Evolutionary conservation across 1,140 invertebrate genomes (phyloP).

Genomic region (Notospermus geniculatus): DNA sequence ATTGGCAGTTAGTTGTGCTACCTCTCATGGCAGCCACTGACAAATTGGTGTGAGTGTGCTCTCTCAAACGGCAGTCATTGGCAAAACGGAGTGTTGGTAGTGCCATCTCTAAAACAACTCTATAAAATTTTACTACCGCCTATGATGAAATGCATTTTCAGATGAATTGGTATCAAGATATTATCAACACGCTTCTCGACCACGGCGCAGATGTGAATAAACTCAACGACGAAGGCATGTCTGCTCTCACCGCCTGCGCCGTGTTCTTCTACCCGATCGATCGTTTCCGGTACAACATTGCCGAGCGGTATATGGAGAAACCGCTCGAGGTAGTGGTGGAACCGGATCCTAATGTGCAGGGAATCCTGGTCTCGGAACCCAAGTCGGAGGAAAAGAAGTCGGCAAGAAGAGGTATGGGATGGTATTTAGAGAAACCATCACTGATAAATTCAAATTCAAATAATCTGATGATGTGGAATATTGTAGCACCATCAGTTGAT

Average conservation of each 20-base stretch:
- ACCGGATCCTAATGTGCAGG: constrained; percentile 10
- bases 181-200: constrained; percentile 51
- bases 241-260: constrained; percentile 46
- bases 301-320: constrained; percentile 38
- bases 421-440: no score
- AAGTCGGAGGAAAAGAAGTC: constrained; percentile 22
- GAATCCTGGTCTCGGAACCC: constrained; percentile 26
- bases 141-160: no score
- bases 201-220: constrained; percentile 54
- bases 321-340: constrained; percentile 13
- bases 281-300: constrained; percentile 47
- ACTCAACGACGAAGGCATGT: constrained; percentile 52
- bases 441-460: no score
- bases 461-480: no score
- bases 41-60: no score
- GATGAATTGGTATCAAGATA: constrained; percentile 47
- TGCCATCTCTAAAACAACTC: no score
- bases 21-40: no score
- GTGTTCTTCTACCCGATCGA: constrained; percentile 53
- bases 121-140: no score
- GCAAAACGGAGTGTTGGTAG: no score
- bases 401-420: constrained; percentile 14
- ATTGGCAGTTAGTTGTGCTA: no score
- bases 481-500: no score
- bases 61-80: no score